Evolutionary conservation across 1,140 invertebrate species (phyloP), one percentile per base, ranked within the genome.

Genomic region (Mylabris phalerata): DNA sequence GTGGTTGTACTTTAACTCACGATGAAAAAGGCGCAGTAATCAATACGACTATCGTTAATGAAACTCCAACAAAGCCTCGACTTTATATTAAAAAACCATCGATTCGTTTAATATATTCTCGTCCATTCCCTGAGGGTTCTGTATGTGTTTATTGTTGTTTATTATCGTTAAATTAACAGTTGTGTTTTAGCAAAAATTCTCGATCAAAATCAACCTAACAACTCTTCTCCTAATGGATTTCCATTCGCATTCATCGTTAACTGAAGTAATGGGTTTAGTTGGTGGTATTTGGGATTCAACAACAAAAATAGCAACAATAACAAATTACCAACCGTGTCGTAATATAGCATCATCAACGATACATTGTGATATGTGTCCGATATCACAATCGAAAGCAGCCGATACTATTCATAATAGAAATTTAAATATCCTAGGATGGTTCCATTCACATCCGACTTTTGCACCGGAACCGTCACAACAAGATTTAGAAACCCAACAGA

Each of bases 291-390:
- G 73, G 70, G 62, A 71, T 9, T 59, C 71, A 9, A 44, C 61
- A 32, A 50, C 50, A 38, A 65, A 63, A 52, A 71, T 66, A 40
- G 64, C 80, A 27, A 65, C 70, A n/a, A 75, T 83, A 66, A 68
- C 67, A 51, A 68, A 76, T 62, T 77, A 85, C 70, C 78, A 79
- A 63, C 75, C 82, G 19, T 84, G 77, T 75, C 77, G 67, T 66
- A 84, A 76, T 71, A 69, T 77, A 13, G 69, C 68, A 6, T 79
- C 83, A 57, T 84, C 80, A 38, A 75, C 78, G 27, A 82, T 84
- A 27, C 84, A 87, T 73, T 89, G 87, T 71, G 87, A 89, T 62
- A 89, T 89, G 84, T 87, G 87, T 68, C 85, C 87, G 0, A 64
- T 73, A 27, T 69, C 69, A 2, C 72, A 73, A 59, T 67, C 71